Conservation (phyloP, 2,113 vertebrate species). For the Lucifuga dentata region DNA sequence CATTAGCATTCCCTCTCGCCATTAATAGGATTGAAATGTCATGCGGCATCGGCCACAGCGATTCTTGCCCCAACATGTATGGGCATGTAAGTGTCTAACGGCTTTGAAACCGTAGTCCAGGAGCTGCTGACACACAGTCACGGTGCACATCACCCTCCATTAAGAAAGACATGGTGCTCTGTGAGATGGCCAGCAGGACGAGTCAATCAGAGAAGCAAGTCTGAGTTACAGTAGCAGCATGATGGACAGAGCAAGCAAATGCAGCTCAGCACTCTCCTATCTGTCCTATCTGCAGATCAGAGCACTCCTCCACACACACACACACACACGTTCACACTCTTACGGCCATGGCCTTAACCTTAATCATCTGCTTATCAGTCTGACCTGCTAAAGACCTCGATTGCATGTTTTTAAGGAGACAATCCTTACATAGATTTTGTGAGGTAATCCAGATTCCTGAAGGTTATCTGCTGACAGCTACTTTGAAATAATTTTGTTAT, state of each 20-base stretch:
- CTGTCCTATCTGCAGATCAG: constrained; percentile 40
- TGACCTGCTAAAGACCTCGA: constrained; percentile 29
- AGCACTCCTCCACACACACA: constrained; percentile 37
- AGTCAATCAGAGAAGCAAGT: constrained; percentile 67
- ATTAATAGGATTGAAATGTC: constrained; percentile 38
- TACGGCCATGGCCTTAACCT: constrained; percentile 20
- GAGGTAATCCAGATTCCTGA: neutral
- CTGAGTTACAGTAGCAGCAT: constrained; percentile 43
- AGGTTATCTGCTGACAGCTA: neutral
- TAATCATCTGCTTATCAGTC: constrained; percentile 34
- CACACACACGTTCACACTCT: constrained; percentile 22
- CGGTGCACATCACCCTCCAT: constrained; percentile 66
- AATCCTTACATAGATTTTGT: neutral
- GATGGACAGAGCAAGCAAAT: constrained; percentile 32
- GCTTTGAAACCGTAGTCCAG: constrained; percentile 37
- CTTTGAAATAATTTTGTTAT: neutral
- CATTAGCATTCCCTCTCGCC: constrained; percentile 19
- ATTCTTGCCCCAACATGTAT: constrained; percentile 47
- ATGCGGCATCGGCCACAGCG: constrained; percentile 10
- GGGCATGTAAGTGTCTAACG: constrained; percentile 43
- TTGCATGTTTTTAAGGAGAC: neutral
- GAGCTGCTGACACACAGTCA: constrained; percentile 52
- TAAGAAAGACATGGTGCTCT: constrained; percentile 63
- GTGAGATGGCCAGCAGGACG: constrained; percentile 48
- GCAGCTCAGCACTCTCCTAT: constrained; percentile 36